Percentiles rank a stretch among this genome's conserved stretches.
Evolutionary conservation across 2,888 invertebrate genomes (phyloP).

Genomic region (Axea sp.): DNA sequence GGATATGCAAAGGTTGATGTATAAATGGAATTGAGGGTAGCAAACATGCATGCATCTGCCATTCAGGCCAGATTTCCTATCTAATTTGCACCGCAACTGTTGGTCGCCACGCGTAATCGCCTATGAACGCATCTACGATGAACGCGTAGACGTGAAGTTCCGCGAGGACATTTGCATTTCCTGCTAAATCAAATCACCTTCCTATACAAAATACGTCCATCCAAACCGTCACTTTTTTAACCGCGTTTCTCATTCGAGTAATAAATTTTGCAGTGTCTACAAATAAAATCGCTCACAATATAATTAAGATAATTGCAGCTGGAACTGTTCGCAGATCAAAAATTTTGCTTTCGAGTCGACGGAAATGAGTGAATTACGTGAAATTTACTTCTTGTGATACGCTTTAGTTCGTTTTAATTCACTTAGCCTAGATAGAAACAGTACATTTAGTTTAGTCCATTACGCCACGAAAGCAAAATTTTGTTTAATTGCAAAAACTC

Average conservation of each 20-base stretch:
- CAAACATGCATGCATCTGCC: slow-evolving; percentile 59
- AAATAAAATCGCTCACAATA: slow-evolving; percentile 3
- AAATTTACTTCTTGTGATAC: slow-evolving; percentile 37
- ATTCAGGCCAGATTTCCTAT: slow-evolving; percentile 60
- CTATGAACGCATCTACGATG: slow-evolving; percentile 58
- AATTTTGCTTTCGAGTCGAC: slow-evolving; percentile 14
- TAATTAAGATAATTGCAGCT: slow-evolving; percentile 17
- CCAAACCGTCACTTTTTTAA: slow-evolving; percentile 1
- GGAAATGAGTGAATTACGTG: slow-evolving; percentile 28
- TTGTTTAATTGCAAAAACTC: slow-evolving; percentile 36
- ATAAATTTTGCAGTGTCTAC: not conserved
- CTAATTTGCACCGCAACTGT: slow-evolving; percentile 62
- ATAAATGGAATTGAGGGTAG: slow-evolving; percentile 37
- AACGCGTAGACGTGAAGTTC: slow-evolving; percentile 51
- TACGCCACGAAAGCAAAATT: slow-evolving; percentile 45
- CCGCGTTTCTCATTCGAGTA: not conserved
- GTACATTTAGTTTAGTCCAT: slow-evolving; percentile 45
- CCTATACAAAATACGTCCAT: slow-evolving; percentile 5
- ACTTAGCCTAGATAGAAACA: slow-evolving; percentile 35
- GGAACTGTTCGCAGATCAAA: slow-evolving; percentile 14
- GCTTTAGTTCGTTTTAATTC: slow-evolving; percentile 45
- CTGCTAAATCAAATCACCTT: slow-evolving; percentile 46
- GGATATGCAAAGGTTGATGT: slow-evolving; percentile 43
- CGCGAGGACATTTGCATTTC: slow-evolving; percentile 49
- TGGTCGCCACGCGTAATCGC: slow-evolving; percentile 62